These are phyloP conservation scores for Argynnis bischoffii DNA, from an alignment of 2,888 invertebrate genomes.

Conservation along the genomic window DNA sequence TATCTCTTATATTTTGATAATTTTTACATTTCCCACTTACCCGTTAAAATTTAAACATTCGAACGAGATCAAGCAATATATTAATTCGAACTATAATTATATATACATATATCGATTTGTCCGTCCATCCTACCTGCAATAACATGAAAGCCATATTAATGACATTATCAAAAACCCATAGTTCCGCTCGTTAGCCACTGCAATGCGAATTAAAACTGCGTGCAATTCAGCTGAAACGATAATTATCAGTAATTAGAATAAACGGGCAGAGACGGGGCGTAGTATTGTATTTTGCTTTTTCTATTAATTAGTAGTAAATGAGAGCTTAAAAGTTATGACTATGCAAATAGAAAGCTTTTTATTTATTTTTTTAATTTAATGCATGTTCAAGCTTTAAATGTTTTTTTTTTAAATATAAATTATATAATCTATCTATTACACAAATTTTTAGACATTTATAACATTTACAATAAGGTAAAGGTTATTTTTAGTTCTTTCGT, in stretches of 20 bases:
- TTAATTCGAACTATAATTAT: constrained; percentile 15
- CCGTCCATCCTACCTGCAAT: constrained; percentile 37
- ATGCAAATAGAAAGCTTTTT: too few species aligned
- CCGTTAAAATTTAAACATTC: too few species aligned
- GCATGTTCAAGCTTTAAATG: too few species aligned
- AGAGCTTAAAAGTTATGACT: neutral
- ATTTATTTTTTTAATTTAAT: too few species aligned
- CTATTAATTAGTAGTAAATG: constrained; percentile 19
- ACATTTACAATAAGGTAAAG: too few species aligned
- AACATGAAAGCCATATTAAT: constrained; percentile 56
- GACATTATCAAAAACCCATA: constrained; percentile 74
- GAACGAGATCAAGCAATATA: neutral
- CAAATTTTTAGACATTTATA: too few species aligned
- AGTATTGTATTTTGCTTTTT: constrained; percentile 32
- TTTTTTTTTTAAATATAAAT: too few species aligned
- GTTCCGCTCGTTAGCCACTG: constrained; percentile 64
- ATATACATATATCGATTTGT: constrained; percentile 20
- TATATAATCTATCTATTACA: too few species aligned
- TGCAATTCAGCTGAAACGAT: constrained; percentile 58
- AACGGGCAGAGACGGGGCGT: constrained; percentile 47
- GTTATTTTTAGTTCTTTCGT: too few species aligned
- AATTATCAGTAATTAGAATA: constrained; percentile 74
- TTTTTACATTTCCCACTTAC: too few species aligned
- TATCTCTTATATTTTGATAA: too few species aligned
- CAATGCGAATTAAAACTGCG: constrained; percentile 76